Base-by-base conservation (phyloP, 2,888 invertebrate species). In the Salticus scenicus region DNA sequence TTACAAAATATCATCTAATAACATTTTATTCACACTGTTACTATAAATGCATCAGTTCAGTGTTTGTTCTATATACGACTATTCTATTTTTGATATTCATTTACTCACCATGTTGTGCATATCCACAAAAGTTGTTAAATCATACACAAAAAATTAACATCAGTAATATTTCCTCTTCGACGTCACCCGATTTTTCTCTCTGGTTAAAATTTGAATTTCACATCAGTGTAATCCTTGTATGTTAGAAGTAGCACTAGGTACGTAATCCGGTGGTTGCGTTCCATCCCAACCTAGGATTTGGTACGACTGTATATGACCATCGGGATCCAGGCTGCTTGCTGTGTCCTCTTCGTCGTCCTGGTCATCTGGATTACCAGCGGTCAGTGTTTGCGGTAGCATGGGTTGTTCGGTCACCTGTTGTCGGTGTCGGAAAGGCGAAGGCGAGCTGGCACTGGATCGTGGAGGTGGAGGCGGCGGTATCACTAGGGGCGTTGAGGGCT, bases 241-340 rank as follows among this genome's bases (percentile, higher is more conserved):
- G 57, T 8, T 5, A 7, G 57, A 5, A 31, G n/a, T 24, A 14
- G 31, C 69, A 17, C 64, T 69, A 5, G 73, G 31, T 7, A 47
- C 75, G 37, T 77, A 77, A 24, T 78, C 83, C 1, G 77, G 83
- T 5, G 70, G 75, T 33, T 76, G 82, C 7, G 72, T 64, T 28
- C 57, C 71, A 20, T 72, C 83, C 83, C 83, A 84, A 30, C 77
- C 72, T 14, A 84, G 24, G 20, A 84, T 84, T 41, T 84, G 83
- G 67, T 84, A 84, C 17, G 83, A 84, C 41, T 77, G 77, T 12
- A 84, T 84, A 17, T 57, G 64, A 20, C 37, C 75, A n/a, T 57
- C 83, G 10, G 75, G 71, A 31, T 78, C 83, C 28, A 84, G 71
- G 67, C 83, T 84, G 69, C 83, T 84, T 2, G 77, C 83, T 4